phyloP scores from a whole-genome alignment of 2,113 vertebrate genomes.

The Epinephelus cyanopodus region DNA sequence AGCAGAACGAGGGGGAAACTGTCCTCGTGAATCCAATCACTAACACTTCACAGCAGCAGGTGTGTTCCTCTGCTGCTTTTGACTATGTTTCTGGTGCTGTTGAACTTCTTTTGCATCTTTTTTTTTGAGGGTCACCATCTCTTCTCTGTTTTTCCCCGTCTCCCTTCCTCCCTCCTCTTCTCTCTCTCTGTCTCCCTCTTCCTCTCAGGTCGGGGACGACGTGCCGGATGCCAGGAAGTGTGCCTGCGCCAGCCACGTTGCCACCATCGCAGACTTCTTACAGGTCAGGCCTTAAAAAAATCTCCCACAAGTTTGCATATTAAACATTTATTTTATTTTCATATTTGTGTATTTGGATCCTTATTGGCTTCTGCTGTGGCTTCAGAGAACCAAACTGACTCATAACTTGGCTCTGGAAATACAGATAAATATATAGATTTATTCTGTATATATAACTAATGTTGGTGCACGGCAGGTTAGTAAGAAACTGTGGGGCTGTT shows the following conservation, averaged over 20 bases:
- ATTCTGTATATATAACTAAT: too few relatives aligned
- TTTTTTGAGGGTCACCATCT: not conserved
- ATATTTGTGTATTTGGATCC: not conserved
- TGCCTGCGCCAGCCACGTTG: constrained; percentile 96
- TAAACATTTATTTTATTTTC: not conserved
- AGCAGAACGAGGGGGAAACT: not conserved
- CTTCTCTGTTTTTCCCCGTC: not conserved
- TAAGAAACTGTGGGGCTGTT: too few relatives aligned
- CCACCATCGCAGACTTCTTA: constrained; percentile 97
- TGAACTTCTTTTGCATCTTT: not conserved
- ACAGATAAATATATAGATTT: not conserved
- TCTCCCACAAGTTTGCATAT: not conserved
- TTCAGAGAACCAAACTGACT: not conserved
- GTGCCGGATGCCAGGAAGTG: constrained; percentile 96
- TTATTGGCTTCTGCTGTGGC: not conserved
- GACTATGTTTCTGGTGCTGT: too few relatives aligned
- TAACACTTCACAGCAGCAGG: not conserved
- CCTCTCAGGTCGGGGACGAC: constrained; percentile 93
- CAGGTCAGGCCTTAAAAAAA: constrained; percentile 85
- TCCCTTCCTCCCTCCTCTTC: not conserved
- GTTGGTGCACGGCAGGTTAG: not conserved
- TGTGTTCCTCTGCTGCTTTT: too few relatives aligned
- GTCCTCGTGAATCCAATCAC: not conserved
- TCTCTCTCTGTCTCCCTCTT: fast-evolving
- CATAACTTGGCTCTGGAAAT: not conserved